These are phyloP conservation scores for Carapus acus DNA, from an alignment of 2,797 vertebrate genomes.

Conservation along the genomic window DNA sequence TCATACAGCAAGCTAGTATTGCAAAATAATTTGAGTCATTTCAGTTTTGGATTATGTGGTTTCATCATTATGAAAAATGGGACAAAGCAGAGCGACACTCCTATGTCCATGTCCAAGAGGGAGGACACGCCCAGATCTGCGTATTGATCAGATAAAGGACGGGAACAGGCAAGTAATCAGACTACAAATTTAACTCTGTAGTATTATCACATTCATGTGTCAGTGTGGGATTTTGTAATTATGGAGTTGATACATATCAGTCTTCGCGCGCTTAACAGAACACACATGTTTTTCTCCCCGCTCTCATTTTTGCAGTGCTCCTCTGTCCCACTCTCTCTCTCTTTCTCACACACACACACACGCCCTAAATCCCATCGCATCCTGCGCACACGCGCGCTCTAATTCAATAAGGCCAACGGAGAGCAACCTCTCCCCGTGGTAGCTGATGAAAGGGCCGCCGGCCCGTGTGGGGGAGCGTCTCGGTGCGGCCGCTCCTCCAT, in stretches of 20 bases:
- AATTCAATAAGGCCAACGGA: slow-evolving; percentile 43
- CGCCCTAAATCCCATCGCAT: slow-evolving; percentile 12
- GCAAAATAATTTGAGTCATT: too few species aligned
- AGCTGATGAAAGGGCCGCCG: slow-evolving; percentile 33
- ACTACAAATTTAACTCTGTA: too few species aligned
- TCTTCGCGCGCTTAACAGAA: slow-evolving; percentile 1
- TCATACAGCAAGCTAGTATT: neutral
- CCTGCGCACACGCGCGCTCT: slow-evolving; percentile 9
- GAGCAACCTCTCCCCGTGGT: slow-evolving; percentile 34
- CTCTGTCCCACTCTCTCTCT: neutral
- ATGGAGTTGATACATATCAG: slow-evolving; percentile 5
- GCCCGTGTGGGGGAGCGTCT: slow-evolving; percentile 27
- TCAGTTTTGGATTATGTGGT: too few species aligned
- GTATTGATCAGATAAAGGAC: neutral
- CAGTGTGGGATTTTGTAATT: slow-evolving; percentile 1
- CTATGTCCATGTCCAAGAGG: neutral
- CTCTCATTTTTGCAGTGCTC: neutral
- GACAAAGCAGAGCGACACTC: neutral
- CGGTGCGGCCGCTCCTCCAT: slow-evolving; percentile 12
- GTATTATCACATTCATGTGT: neutral
- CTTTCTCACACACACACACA: neutral
- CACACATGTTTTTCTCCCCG: slow-evolving; percentile 12
- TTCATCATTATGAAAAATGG: too few species aligned
- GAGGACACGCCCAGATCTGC: neutral
- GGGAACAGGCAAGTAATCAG: neutral